phyloP scores from a whole-genome alignment of 2,888 invertebrate genomes.

The Nephrotoma appendiculata region DNA sequence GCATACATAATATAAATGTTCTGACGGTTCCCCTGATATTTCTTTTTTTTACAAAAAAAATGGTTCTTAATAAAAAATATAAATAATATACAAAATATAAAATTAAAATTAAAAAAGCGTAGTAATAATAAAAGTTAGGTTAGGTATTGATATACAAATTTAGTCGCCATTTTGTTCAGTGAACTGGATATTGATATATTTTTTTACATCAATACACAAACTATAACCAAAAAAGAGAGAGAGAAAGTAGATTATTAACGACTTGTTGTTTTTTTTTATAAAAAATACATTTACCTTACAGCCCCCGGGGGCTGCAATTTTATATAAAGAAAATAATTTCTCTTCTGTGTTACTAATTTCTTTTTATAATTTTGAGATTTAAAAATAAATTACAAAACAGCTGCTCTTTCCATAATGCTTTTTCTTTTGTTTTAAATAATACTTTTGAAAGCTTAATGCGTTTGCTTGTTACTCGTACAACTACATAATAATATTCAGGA shows the following conservation, averaged over 20 bases:
- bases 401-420: not conserved
- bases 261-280: not conserved
- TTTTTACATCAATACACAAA: not conserved
- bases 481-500: not conserved
- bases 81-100: not conserved
- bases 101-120: not conserved
- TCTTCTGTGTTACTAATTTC: not conserved
- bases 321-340: not conserved
- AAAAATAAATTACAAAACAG: not conserved
- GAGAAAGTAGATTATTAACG: not conserved
- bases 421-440: not conserved
- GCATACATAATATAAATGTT: not conserved
- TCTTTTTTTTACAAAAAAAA: not conserved
- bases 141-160: not conserved
- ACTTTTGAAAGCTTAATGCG: not conserved
- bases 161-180: not conserved
- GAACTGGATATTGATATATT: not conserved
- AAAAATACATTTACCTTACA: not conserved
- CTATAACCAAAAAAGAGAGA: not conserved
- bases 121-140: not conserved
- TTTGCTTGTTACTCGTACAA: not conserved
- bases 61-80: not conserved
- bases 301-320: not conserved
- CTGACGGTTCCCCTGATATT: not conserved
- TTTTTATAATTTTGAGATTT: not conserved